Base-by-base conservation (phyloP, 2,888 invertebrate genomes). In the Macropis europaea region DNA sequence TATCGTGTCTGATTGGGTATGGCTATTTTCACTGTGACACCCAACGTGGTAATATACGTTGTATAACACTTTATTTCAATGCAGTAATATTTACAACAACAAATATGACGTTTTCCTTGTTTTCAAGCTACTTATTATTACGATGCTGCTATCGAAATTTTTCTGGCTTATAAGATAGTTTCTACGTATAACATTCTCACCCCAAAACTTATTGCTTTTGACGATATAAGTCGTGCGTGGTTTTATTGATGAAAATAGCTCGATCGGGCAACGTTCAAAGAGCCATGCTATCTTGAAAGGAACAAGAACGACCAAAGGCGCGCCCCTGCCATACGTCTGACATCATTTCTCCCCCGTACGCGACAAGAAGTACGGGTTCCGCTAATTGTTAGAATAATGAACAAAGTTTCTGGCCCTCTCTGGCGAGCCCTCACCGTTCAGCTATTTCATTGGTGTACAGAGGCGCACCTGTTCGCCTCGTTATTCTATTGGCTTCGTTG, bases 321-420 rank as follows among this genome's bases (percentile, higher is more conserved):
- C 38, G 7, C 26, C 26, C 38, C 53, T n/a, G 15, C 53, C 13
- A 24, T 42, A 40, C 30, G 28, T 42, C 53, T 13, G 28, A 4
- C 36, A 24, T 17, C 15, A n/a, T n/a, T 15, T 7, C 26, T n/a
- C 17, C 53, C 13, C 19, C 13, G 13, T 15, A 53, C 53, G 26
- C 0, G 2, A 34, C 1, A 4, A 4, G 4, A 6, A 36, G 3
- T 15, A 6, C 5, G 26, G 42, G 22, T 11, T 3, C 42, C 38
- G 7, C 5, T 84, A 84, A 84, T 84, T 83, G 78, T 80, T 71
- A 73, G 75, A 79, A 82, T 84, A 84, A 84, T 79, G 84, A 84
- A 83, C 64, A 77, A 82, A 84, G 73, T 84, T 84, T 61, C 60
- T 17, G 30, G 22, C 52, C 40, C 17, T 47, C 34, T 52, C 52